A percentile compares a stretch with the other conserved stretches of the same genome.
Conservation (phyloP, 2,113 vertebrate genomes). For the Psittacara wagleri region DNA sequence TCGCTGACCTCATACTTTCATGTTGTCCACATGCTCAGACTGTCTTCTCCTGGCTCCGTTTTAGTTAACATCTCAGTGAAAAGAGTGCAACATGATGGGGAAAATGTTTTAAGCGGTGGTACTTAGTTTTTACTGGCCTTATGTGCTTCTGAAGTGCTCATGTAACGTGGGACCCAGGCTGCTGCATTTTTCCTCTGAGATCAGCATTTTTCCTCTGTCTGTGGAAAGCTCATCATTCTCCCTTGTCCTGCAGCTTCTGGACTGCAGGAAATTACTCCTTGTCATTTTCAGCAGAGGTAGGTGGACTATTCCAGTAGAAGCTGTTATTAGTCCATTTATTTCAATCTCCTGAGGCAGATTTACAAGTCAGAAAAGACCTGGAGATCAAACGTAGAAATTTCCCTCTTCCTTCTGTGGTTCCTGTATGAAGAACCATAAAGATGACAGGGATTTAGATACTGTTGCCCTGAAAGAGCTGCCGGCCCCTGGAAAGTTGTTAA, state of each 20-base stretch:
- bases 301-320: neutral
- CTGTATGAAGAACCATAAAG: neutral
- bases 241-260: neutral
- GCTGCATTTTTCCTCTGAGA: neutral
- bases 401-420: neutral
- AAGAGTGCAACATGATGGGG: neutral
- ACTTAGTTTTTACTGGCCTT: neutral
- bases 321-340: neutral
- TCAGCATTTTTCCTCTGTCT: neutral
- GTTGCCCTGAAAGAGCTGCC: neutral
- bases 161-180: neutral
- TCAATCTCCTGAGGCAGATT: neutral
- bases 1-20: neutral
- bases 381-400: neutral
- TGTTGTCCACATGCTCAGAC: fast-evolving
- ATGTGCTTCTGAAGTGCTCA: neutral
- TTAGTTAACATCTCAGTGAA: neutral
- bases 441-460: neutral
- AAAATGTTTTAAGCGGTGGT: neutral
- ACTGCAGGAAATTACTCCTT: neutral
- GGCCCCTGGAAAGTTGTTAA: neutral
- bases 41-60: neutral
- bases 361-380: neutral
- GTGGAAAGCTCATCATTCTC: neutral
- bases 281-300: neutral